Evolutionary conservation across 2,113 vertebrate species (phyloP).

Genomic region (Emydocephalus ijimae): DNA sequence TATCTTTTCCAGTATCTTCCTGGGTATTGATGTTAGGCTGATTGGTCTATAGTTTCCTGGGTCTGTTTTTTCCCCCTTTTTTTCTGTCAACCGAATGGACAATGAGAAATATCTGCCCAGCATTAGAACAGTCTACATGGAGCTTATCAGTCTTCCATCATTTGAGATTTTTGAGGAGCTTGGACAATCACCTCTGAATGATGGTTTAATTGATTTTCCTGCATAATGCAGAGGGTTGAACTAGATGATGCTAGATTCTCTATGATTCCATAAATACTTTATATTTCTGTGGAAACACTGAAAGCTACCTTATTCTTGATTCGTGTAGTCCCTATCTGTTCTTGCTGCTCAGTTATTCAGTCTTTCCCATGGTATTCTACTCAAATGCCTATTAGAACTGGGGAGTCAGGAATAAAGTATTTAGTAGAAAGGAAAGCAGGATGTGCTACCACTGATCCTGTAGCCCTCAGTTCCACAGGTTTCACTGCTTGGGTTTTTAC

Average conservation of each 20-base stretch:
- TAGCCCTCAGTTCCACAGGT: not conserved
- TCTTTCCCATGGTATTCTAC: not conserved
- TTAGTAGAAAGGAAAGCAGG: not conserved
- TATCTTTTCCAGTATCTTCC: too few species aligned
- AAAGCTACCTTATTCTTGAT: not conserved
- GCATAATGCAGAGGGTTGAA: not conserved
- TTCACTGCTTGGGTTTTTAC: not conserved
- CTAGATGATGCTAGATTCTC: not conserved
- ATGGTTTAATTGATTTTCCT: not conserved
- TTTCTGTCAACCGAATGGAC: not conserved
- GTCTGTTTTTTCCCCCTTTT: too few species aligned
- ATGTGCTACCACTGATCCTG: not conserved
- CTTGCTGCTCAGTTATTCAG: not conserved
- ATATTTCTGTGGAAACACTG: not conserved
- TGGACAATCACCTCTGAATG: not conserved
- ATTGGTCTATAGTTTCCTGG: too few species aligned
- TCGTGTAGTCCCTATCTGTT: not conserved
- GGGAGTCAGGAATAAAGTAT: not conserved
- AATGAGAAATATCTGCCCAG: not conserved
- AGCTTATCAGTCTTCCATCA: not conserved
- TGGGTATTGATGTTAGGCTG: too few species aligned
- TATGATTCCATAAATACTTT: not conserved
- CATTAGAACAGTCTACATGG: not conserved
- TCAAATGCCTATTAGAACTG: not conserved
- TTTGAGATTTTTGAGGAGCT: not conserved